A percentile compares a stretch with the other conserved stretches of the same genome.
Evolutionary conservation across 2,888 invertebrate species (phyloP).

Genomic region (Diloba caeruleocephala): DNA sequence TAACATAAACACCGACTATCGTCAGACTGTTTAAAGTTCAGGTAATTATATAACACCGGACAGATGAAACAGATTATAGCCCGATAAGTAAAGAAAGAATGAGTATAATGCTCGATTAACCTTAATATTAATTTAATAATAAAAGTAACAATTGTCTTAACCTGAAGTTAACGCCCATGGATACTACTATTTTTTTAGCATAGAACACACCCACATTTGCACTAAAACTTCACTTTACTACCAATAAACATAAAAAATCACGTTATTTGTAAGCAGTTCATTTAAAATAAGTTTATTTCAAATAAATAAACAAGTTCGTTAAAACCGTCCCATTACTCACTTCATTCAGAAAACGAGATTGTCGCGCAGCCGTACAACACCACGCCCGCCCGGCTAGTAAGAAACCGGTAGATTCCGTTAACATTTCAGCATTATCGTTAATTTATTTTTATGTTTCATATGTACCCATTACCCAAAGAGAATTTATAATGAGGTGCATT

Average conservation of each 20-base stretch:
- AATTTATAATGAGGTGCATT: too few species aligned
- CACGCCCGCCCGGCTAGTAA: constrained; percentile 85
- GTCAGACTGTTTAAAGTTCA: constrained; percentile 43
- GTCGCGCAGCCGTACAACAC: constrained; percentile 86
- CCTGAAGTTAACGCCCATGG: constrained; percentile 87
- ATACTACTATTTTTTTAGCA: constrained; percentile 66
- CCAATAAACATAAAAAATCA: constrained; percentile 35
- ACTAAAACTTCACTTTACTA: constrained; percentile 54
- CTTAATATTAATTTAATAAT: constrained; percentile 82
- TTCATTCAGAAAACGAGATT: constrained; percentile 72
- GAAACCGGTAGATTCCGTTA: constrained; percentile 61
- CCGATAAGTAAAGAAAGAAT: constrained; percentile 33
- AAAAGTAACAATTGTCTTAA: constrained; percentile 74
- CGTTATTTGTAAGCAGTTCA: constrained; percentile 51
- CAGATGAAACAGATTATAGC: constrained; percentile 17
- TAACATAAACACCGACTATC: constrained; percentile 55
- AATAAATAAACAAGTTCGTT: constrained; percentile 76
- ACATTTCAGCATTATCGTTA: constrained; percentile 18
- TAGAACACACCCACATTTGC: constrained; percentile 60
- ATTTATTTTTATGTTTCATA: too few species aligned
- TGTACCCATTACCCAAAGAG: too few species aligned
- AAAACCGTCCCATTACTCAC: constrained; percentile 75
- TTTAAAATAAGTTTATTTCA: constrained; percentile 64
- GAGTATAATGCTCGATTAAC: constrained; percentile 64
- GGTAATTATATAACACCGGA: constrained; percentile 41